Conservation (phyloP, 2,113 vertebrate species). For the Halichoerus grypus region DNA sequence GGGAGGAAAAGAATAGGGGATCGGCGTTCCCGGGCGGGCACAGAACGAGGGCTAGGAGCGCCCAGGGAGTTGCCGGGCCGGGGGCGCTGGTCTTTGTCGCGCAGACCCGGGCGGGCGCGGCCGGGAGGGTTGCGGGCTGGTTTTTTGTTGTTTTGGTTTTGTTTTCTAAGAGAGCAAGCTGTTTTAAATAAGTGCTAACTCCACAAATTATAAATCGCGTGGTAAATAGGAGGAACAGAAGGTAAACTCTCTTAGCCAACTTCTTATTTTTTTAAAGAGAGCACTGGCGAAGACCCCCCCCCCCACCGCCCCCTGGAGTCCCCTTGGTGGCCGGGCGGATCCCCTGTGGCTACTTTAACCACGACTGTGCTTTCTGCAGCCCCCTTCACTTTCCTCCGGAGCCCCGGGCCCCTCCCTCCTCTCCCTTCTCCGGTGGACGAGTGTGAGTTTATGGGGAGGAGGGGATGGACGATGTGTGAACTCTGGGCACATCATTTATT, state of each 20-base stretch:
- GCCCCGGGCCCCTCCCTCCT: not conserved
- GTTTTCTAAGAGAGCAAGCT: constrained; percentile 17
- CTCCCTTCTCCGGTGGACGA: not conserved
- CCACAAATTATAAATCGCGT: not conserved
- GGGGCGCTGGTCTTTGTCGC: not conserved
- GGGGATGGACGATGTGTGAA: constrained; percentile 70
- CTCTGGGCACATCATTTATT: constrained; percentile 73
- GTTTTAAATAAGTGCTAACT: not conserved
- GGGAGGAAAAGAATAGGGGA: constrained; percentile 83
- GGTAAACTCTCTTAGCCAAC: constrained; percentile 40
- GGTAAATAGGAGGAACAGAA: constrained; percentile 1
- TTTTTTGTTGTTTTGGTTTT: constrained; percentile 3
- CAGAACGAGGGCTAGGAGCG: not conserved
- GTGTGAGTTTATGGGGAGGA: constrained; percentile 71
- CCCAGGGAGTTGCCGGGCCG: not conserved
- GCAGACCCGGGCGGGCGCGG: not conserved
- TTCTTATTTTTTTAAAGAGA: constrained; percentile 43
- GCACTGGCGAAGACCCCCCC: not conserved
- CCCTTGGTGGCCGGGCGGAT: not conserved
- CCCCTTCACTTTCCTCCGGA: not conserved
- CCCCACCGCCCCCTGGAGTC: not conserved
- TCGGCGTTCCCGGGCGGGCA: constrained; percentile 75
- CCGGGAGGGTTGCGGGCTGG: not conserved
- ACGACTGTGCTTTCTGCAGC: constrained; percentile 8
- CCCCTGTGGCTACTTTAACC: not conserved